A percentile compares a stretch with the other conserved stretches of the same genome.
Evolutionary conservation across 1,140 invertebrate species (phyloP).

Genomic region (Rhopalosiphum maidis): DNA sequence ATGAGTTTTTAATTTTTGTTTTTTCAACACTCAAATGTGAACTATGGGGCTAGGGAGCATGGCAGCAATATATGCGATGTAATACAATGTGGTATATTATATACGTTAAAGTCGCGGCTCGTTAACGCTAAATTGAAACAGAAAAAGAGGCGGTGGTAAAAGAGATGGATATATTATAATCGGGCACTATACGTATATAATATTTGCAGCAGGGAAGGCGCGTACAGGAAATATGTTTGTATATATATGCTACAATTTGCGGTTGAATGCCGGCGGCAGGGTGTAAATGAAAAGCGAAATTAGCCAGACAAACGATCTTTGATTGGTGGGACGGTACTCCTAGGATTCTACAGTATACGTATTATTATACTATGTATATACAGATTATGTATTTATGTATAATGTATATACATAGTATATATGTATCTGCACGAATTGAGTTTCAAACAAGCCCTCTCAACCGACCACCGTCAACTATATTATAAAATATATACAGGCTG

Average conservation of each 20-base stretch:
- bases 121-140: not conserved
- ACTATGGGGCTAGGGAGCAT: not conserved
- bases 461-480: not conserved
- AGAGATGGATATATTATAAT: slow-evolving; percentile 12
- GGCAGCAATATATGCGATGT: not conserved
- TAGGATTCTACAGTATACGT: not conserved
- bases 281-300: slow-evolving; percentile 57
- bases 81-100: not conserved
- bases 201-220: not conserved
- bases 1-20: not conserved
- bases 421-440: not conserved
- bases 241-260: not conserved
- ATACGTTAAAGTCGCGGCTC: not conserved
- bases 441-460: not conserved
- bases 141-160: not conserved
- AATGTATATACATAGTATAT: not conserved
- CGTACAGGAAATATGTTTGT: not conserved
- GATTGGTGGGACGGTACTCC: slow-evolving; percentile 23
- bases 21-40: not conserved
- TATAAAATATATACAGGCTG: not conserved
- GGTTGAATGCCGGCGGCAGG: slow-evolving; percentile 37
- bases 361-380: not conserved
- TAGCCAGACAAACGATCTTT: slow-evolving; percentile 53
- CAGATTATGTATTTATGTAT: too few relatives aligned
- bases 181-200: not conserved